A percentile compares a stretch with the other conserved stretches of the same genome.
phyloP scores from a whole-genome alignment of 2,113 vertebrate species.

The Synchiropus splendidus region DNA sequence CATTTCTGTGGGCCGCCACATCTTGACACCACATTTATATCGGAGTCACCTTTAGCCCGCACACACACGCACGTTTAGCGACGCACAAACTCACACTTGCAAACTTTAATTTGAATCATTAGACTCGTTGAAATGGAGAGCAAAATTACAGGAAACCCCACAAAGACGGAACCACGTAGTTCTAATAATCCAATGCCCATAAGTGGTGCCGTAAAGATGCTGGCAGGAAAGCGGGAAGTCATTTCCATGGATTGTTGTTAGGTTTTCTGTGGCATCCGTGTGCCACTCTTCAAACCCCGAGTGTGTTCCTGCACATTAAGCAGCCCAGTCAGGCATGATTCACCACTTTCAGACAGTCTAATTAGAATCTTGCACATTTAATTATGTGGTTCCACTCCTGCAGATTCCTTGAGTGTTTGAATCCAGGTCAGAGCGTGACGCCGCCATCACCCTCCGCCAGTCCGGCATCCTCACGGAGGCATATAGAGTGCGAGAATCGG shows the following conservation, averaged over 20 bases:
- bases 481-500: constrained; percentile 31
- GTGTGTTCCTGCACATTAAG: too few species aligned
- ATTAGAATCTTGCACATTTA: constrained; percentile 38
- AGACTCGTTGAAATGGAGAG: constrained; percentile 8
- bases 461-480: constrained; percentile 31
- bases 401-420: constrained; percentile 30
- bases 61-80: too few species aligned
- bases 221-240: constrained; percentile 37
- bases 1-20: constrained; percentile 10
- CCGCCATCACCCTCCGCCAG: constrained; percentile 14
- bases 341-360: constrained; percentile 2
- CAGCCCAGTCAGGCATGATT: too few species aligned
- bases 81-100: constrained; percentile 15
- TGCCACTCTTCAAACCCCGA: constrained; percentile 15
- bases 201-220: constrained; percentile 41
- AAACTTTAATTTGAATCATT: constrained; percentile 28
- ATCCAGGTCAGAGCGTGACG: constrained; percentile 21
- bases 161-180: constrained; percentile 23
- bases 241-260: constrained; percentile 15
- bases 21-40: constrained; percentile 25
- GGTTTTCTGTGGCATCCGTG: constrained; percentile 26
- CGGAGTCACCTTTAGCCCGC: too few species aligned
- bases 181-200: constrained; percentile 39
- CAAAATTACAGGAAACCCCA: constrained; percentile 17
- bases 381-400: constrained; percentile 36